A percentile compares a stretch with the other conserved stretches of the same genome.
Evolutionary conservation across 2,888 invertebrate species (phyloP).

Genomic region (Synanthedon vespiformis): DNA sequence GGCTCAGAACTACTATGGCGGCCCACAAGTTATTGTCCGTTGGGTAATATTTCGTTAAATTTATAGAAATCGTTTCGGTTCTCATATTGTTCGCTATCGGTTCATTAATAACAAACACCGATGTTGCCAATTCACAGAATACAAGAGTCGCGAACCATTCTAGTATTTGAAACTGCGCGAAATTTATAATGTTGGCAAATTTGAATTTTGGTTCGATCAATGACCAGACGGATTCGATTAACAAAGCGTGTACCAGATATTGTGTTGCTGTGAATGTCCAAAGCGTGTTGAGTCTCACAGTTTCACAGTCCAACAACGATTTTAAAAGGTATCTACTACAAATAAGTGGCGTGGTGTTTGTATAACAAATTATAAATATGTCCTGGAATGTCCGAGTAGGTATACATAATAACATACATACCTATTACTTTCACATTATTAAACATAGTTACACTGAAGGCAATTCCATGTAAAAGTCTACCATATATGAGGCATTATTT

Average conservation of each 20-base stretch:
- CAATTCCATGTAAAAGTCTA: too few species aligned
- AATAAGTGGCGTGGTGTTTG: too few species aligned
- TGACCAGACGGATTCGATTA: not conserved
- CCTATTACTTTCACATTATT: too few species aligned
- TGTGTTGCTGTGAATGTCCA: too few species aligned
- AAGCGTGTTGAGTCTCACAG: too few species aligned
- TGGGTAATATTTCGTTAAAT: constrained; percentile 35
- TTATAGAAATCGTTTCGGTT: constrained; percentile 40
- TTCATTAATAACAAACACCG: constrained; percentile 52
- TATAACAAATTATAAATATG: too few species aligned
- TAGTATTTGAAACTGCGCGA: constrained; percentile 22
- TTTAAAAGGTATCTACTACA: too few species aligned
- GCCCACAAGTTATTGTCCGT: constrained; percentile 39
- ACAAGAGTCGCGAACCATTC: constrained; percentile 39
- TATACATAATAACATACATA: too few species aligned
- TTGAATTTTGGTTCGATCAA: constrained; percentile 15
- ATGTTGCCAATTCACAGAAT: constrained; percentile 31
- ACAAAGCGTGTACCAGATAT: not conserved
- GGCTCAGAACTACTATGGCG: constrained; percentile 26
- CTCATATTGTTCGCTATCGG: constrained; percentile 45
- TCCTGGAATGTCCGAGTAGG: too few species aligned
- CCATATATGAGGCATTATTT: too few species aligned
- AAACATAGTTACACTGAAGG: too few species aligned
- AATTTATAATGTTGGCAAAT: constrained; percentile 38
- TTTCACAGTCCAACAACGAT: too few species aligned